Evolutionary conservation across 23 tunicate genomes (phyloP), one percentile per base, ranked within the genome.

Genomic region (Halocynthia aurantium): DNA sequence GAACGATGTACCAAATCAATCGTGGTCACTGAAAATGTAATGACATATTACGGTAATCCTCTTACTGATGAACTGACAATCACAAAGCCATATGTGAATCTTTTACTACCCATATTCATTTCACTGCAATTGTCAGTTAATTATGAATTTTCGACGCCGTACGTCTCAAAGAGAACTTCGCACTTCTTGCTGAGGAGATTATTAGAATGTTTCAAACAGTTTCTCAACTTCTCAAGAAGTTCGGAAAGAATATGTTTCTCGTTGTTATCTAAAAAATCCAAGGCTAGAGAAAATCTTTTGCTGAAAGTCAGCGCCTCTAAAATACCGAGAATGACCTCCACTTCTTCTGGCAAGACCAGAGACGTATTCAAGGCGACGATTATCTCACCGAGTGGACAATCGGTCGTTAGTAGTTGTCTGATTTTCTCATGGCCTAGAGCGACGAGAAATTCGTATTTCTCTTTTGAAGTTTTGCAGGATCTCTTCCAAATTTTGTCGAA

Each of bases 321-420:
- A 67, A 87, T 82, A 8, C 52, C 54, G 31, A 88, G 8, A 8
- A 88, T 61, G 10, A 68, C 73, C 7, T 56, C 53, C 8, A 18
- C 7, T 51, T 88, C 22, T 6, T 52, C 53, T 6, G 62, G 19
- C 15, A 11, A 44, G 0, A 64, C 84, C 7, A 17, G 13, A 13
- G 15, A 50, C 11, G 68, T 12, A 13, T 66, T 9, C 13, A 87
- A 10, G 7, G 40, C 77, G 55, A 52, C 2, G 8, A 91, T 64
- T 22, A 91, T 82, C 62, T 91, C 97, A 67, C 91, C 87, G 22
- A 91, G 55, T 20, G 90, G 90, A 52, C 87, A 85, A 57, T 91
- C 97, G 10, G 69, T 52, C n/a, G 55, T 52, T 57, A 91, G 81
- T 31, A 85, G 81, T 22, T 85, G 71, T 67, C 71, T 57, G 13